These are phyloP conservation scores for Megalurothrips usitatus DNA, from an alignment of 2,888 invertebrate species.

Conservation along the genomic window DNA sequence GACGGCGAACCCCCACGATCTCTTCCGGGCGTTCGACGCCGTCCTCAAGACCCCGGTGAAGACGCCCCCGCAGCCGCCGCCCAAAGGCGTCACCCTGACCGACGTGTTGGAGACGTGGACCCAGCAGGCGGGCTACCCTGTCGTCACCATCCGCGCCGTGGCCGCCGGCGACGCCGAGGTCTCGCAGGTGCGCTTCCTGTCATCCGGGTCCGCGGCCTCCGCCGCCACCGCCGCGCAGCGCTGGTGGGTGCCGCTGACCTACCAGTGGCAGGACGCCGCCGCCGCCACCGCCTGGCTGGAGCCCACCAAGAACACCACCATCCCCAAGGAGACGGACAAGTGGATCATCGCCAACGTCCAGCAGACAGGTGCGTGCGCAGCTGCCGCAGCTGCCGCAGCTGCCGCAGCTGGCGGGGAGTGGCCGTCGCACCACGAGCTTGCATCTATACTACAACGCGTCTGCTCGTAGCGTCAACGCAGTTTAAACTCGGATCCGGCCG, in stretches of 20 bases:
- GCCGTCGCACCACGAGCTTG: too few relatives aligned
- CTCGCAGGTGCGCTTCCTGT: slow-evolving; percentile 32
- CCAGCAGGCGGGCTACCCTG: slow-evolving; percentile 64
- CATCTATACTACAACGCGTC: too few relatives aligned
- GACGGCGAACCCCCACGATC: slow-evolving; percentile 60
- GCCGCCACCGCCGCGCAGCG: slow-evolving; percentile 39
- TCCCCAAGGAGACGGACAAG: slow-evolving; percentile 42
- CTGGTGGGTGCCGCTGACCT: slow-evolving; percentile 61
- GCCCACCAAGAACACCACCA: slow-evolving; percentile 37
- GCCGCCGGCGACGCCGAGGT: slow-evolving; percentile 41
- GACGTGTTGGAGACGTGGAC: slow-evolving; percentile 69
- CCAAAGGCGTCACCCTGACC: slow-evolving; percentile 51
- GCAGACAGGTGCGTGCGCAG: slow-evolving; percentile 50
- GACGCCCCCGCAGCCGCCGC: slow-evolving; percentile 42
- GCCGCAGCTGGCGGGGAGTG: too few relatives aligned
- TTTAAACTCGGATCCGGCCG: too few relatives aligned
- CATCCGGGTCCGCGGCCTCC: not conserved
- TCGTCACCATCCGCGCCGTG: slow-evolving; percentile 54
- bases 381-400: too few relatives aligned
- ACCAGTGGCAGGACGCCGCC: slow-evolving; percentile 42
- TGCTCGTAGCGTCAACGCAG: too few relatives aligned
- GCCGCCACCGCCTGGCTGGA: slow-evolving; percentile 37
- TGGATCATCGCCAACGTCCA: slow-evolving; percentile 61
- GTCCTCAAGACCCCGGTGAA: slow-evolving; percentile 40
- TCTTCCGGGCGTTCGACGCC: slow-evolving; percentile 58